A percentile compares a stretch with the other conserved stretches of the same genome.
Evolutionary conservation across 2,888 invertebrate genomes (phyloP).

Genomic region (Caenorhabditis sp.): DNA sequence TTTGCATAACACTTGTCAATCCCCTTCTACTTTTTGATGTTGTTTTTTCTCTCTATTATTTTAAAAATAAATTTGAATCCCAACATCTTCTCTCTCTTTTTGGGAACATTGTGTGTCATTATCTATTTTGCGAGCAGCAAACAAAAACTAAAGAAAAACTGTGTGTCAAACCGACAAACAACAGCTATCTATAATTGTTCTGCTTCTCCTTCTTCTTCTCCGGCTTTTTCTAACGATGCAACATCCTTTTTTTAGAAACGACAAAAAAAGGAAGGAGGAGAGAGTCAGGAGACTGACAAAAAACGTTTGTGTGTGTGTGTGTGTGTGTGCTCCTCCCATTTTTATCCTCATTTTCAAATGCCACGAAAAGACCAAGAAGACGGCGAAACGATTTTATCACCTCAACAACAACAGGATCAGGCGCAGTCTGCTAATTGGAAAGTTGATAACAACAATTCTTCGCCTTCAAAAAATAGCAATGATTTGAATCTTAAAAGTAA

Average conservation of each 20-base stretch:
- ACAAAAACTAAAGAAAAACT: too few species aligned
- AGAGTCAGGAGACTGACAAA: background rate
- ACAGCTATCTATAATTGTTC: background rate
- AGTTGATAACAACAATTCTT: background rate
- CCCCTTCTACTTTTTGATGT: too few species aligned
- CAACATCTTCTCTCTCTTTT: too few species aligned
- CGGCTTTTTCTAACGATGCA: background rate
- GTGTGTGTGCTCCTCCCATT: slow-evolving; percentile 13
- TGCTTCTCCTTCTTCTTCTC: background rate
- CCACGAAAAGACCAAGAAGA: background rate
- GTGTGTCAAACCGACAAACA: background rate
- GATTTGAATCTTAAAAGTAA: background rate
- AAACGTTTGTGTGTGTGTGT: background rate
- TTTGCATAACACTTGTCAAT: too few species aligned
- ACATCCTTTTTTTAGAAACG: background rate
- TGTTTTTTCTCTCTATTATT: too few species aligned
- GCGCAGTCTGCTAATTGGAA: background rate
- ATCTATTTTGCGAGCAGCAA: too few species aligned
- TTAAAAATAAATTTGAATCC: too few species aligned
- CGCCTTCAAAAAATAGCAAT: background rate
- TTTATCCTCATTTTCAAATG: background rate
- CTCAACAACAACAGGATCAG: background rate
- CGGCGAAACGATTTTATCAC: background rate
- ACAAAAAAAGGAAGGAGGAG: background rate
- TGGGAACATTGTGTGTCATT: background rate